These are phyloP conservation scores for Acronicta psi DNA, from an alignment of 2,888 invertebrate species.

Conservation along the genomic window DNA sequence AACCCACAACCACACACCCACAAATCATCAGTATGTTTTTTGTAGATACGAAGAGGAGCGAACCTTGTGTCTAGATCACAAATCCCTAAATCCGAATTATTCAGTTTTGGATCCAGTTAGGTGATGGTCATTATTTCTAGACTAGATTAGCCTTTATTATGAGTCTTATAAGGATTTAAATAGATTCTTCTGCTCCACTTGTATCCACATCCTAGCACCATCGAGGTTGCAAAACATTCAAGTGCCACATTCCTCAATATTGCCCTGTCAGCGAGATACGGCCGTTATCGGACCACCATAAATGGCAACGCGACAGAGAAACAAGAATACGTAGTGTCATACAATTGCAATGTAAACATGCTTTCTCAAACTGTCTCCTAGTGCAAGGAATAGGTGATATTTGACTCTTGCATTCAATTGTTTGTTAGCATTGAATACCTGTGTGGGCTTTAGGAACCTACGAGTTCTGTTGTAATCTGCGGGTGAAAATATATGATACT, in stretches of 20 bases:
- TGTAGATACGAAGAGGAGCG: too few relatives aligned
- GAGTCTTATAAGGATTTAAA: slow-evolving; percentile 29
- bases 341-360: slow-evolving; percentile 62
- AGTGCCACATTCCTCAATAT: slow-evolving; percentile 51
- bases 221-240: slow-evolving; percentile 34
- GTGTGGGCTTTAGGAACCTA: too few relatives aligned
- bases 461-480: too few relatives aligned
- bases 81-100: too few relatives aligned
- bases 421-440: not conserved
- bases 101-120: too few relatives aligned
- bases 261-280: slow-evolving; percentile 37
- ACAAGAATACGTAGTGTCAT: slow-evolving; percentile 65
- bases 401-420: not conserved
- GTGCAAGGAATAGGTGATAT: slow-evolving; percentile 22
- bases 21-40: too few relatives aligned
- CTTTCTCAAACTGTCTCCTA: slow-evolving; percentile 56
- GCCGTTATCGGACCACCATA: slow-evolving; percentile 61
- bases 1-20: too few relatives aligned
- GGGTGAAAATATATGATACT: too few relatives aligned
- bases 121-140: too few relatives aligned
- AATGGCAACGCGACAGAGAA: slow-evolving; percentile 60
- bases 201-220: slow-evolving; percentile 12
- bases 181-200: slow-evolving; percentile 21
- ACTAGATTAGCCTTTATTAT: slow-evolving; percentile 1
- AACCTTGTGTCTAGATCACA: too few relatives aligned